A percentile compares a stretch with the other conserved stretches of the same genome.
phyloP scores from a whole-genome alignment of 2,888 invertebrate species.

The Drosophila trichaetosa region DNA sequence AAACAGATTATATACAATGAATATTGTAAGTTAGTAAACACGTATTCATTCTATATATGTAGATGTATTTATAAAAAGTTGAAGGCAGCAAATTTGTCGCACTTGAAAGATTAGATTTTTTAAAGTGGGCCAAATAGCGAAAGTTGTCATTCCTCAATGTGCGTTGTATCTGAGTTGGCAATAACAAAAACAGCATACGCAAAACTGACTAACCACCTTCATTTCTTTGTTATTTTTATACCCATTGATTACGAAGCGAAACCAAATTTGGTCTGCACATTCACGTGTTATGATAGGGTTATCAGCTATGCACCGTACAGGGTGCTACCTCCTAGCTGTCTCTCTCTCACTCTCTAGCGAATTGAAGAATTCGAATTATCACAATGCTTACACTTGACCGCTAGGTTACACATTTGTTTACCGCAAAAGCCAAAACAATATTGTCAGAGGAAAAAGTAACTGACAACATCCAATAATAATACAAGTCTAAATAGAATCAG shows the following conservation, averaged over 20 bases:
- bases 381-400: constrained; percentile 30
- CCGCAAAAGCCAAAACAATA: constrained; percentile 5
- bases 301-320: background rate
- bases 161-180: constrained; percentile 18
- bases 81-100: background rate
- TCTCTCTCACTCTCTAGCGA: background rate
- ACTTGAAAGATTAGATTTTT: constrained; percentile 35
- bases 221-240: background rate
- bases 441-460: constrained; percentile 4
- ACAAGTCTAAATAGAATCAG: background rate
- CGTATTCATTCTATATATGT: constrained; percentile 1
- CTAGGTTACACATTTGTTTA: constrained; percentile 24
- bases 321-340: background rate
- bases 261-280: background rate
- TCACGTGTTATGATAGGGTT: background rate
- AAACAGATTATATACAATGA: background rate
- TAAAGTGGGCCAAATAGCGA: constrained; percentile 41
- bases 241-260: background rate
- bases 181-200: constrained; percentile 11
- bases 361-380: constrained; percentile 40
- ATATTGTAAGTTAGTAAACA: background rate
- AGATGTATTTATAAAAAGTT: background rate
- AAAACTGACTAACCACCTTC: constrained; percentile 6
- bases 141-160: constrained; percentile 26
- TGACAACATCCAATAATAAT: background rate